phyloP scores from a whole-genome alignment of 2,113 vertebrate species.

The Pagrus major region DNA sequence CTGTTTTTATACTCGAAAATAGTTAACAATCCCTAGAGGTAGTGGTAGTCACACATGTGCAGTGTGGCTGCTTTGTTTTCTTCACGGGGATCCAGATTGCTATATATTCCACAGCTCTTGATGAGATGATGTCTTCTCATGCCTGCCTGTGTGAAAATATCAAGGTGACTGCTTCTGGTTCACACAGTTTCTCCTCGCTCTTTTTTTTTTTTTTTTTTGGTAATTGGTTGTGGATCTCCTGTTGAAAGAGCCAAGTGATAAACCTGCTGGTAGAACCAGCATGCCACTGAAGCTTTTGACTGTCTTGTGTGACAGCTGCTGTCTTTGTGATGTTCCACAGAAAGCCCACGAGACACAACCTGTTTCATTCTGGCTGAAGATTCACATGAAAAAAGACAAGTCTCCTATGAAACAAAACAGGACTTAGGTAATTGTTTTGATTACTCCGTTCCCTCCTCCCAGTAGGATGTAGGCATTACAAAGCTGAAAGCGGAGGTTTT shows the following conservation, averaged over 20 bases:
- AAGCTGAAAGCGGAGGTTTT: conserved; percentile 51
- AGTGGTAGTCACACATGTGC: background rate
- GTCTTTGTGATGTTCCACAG: conserved; percentile 67
- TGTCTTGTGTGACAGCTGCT: conserved; percentile 73
- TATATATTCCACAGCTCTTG: background rate
- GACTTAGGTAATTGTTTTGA: conserved; percentile 75
- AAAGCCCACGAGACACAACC: conserved; percentile 64
- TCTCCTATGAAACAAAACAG: conserved; percentile 58
- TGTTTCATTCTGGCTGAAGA: conserved; percentile 63
- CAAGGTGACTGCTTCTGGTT: conserved; percentile 13
- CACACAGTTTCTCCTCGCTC: background rate
- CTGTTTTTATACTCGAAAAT: background rate
- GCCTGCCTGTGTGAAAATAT: conserved; percentile 12
- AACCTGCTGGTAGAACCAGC: conserved; percentile 41
- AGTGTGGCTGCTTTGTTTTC: conserved; percentile 5
- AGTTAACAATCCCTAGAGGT: conserved; percentile 13
- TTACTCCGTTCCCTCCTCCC: conserved; percentile 60
- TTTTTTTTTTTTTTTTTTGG: background rate
- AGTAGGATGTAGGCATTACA: conserved; percentile 41
- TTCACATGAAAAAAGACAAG: conserved; percentile 47
- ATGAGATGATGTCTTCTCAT: background rate
- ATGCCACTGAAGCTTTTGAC: conserved; percentile 33
- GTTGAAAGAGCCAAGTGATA: conserved; percentile 51
- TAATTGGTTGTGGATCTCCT: conserved; percentile 44
- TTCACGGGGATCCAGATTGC: background rate